Base-by-base conservation (phyloP, 2,888 invertebrate genomes). In the Arenicola marina region DNA sequence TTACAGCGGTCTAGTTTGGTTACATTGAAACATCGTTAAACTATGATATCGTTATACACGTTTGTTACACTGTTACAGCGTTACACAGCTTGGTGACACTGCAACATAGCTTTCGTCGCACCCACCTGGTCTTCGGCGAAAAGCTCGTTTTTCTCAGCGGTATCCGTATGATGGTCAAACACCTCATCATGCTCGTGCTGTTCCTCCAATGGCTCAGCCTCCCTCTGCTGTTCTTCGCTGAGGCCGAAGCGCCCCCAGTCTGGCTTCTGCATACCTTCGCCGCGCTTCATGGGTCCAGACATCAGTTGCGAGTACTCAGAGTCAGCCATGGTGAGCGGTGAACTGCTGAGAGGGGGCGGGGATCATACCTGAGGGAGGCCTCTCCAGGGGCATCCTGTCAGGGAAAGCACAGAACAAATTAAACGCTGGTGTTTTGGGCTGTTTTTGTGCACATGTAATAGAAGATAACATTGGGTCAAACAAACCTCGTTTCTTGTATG, bases 111-210 rank as follows among this genome's bases (percentile, higher is more conserved):
- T n/a, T n/a, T 26, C 29, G 28, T 29, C 24, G n/a, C 51, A 51
- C 51, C n/a, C 51, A 56, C 56, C 38, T 56, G 56, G 85, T 93
- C 92, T 79, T 93, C 92, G 33, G 92, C 92, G 84, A 93, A 95
- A 62, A 95, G 88, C 85, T 95, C 94, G 84, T 93, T 93, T 29
- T 92, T 91, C 61, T 93, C 74, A 29, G 70, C 74, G 2, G 67
- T 53, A 51, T 76, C 76, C 11, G 70, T 65, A n/a, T 72, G 68
- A 26, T 43, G 18, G 21, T 33, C 45, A 32, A n/a, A 48, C 48
- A 24, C 11, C 53, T 32, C 53, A 53, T 28, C 15, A 15, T 53
- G 11, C 32, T 15, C 53, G 15, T 4, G 7, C n/a, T 53, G 51
- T 4, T 46, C 48, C 21, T 65, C 53, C 2, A 34, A 24, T 38